Conservation (phyloP, 2,797 vertebrate genomes). For the Gymnothorax reevesii region DNA sequence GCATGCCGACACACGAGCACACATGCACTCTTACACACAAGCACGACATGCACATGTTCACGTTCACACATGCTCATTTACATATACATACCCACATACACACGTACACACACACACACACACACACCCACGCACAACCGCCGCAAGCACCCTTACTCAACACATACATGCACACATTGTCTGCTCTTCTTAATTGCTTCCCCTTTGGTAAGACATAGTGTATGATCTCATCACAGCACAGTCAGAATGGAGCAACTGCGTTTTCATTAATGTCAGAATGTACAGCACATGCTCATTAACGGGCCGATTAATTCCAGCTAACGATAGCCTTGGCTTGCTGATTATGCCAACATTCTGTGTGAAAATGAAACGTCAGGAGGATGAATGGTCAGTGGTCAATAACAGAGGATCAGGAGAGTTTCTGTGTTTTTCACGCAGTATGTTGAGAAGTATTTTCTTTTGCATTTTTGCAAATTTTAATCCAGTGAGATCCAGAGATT, state of each 20-base stretch:
- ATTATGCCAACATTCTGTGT: background rate
- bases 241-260: background rate
- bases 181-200: no score
- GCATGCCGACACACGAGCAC: no score
- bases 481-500: background rate
- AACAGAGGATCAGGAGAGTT: background rate
- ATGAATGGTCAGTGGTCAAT: background rate
- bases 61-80: no score
- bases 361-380: background rate
- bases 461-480: background rate
- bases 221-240: background rate
- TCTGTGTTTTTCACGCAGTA: background rate
- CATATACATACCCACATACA: background rate
- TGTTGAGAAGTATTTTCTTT: background rate
- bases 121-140: no score
- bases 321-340: background rate
- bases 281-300: no score
- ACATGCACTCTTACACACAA: no score
- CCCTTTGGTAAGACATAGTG: background rate
- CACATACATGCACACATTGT: no score
- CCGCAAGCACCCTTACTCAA: no score
- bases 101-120: no score
- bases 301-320: background rate
- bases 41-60: no score
- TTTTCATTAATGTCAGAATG: background rate